phyloP scores from a whole-genome alignment of 2,797 vertebrate species.

The Aldrovandia affinis region DNA sequence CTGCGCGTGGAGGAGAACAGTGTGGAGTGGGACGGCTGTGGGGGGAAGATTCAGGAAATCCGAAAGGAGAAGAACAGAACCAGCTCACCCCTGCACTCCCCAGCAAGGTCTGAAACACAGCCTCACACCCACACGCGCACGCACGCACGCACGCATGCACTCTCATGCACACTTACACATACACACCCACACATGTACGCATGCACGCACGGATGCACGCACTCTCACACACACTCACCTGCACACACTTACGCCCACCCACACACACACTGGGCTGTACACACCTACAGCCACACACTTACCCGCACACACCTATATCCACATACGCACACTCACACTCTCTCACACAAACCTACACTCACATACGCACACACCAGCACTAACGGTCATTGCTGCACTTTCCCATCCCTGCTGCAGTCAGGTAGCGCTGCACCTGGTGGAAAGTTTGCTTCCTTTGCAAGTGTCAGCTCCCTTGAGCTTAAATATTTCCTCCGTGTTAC shows the following conservation, averaged over 20 bases:
- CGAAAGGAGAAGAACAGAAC: constrained; percentile 91
- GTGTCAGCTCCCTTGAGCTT: too few species aligned
- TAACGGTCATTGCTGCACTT: constrained; percentile 9
- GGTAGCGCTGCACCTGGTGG: background rate
- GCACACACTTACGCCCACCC: too few species aligned
- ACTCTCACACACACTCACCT: background rate
- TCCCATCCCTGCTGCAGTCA: background rate
- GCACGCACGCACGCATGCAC: background rate
- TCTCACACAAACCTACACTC: constrained; percentile 33
- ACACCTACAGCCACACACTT: too few species aligned
- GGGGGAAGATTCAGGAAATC: constrained; percentile 91
- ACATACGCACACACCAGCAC: constrained; percentile 9
- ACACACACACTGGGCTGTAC: too few species aligned
- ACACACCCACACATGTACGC: background rate
- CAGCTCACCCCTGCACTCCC: constrained; percentile 89
- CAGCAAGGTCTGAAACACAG: constrained; percentile 79
- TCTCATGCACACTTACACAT: background rate
- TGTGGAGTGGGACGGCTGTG: constrained; percentile 95
- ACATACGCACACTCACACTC: background rate
- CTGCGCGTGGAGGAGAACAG: constrained; percentile 90
- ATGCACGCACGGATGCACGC: background rate
- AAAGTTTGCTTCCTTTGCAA: too few species aligned
- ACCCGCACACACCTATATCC: background rate
- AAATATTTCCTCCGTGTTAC: background rate
- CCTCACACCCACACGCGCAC: background rate